Percentiles rank a stretch among this genome's conserved stretches.
Conservation (phyloP, 1,140 invertebrate genomes). For the Nasonia vitripennis region DNA sequence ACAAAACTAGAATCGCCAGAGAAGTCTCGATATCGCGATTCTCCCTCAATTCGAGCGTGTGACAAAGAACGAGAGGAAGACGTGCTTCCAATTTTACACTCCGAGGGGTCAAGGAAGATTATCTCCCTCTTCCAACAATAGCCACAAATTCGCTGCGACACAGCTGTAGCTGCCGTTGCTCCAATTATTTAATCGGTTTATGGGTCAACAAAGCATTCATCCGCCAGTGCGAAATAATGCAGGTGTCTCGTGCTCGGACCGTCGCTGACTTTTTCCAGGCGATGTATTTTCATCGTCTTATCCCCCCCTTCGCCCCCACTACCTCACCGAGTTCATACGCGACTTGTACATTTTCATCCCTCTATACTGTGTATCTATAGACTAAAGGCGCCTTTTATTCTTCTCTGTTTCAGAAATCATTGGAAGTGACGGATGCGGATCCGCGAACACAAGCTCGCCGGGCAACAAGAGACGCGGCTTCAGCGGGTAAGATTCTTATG, state of each 20-base stretch:
- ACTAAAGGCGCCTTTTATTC: background rate
- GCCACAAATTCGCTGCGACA: background rate
- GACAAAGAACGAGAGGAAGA: no score
- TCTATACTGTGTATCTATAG: background rate
- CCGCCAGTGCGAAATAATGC: background rate
- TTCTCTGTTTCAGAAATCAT: constrained; percentile 74
- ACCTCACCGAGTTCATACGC: no score
- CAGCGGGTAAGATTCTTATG: constrained; percentile 80
- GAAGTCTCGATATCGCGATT: no score
- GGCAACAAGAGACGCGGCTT: constrained; percentile 88
- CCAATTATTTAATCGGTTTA: constrained; percentile 13
- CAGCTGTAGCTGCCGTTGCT: background rate
- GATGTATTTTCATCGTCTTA: constrained; percentile 25
- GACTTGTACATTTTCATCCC: no score
- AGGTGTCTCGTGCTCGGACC: background rate
- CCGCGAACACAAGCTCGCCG: constrained; percentile 80
- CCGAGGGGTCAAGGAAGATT: background rate
- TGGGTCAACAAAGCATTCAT: constrained; percentile 14
- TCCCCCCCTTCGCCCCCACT: background rate
- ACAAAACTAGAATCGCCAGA: no score
- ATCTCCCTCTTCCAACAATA: background rate
- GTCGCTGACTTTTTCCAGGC: background rate
- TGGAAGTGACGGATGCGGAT: constrained; percentile 75
- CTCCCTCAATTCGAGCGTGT: no score
- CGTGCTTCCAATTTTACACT: no score